These are phyloP conservation scores for Tricholauxania praeusta DNA, from an alignment of 2,888 invertebrate species.

Conservation along the genomic window DNA sequence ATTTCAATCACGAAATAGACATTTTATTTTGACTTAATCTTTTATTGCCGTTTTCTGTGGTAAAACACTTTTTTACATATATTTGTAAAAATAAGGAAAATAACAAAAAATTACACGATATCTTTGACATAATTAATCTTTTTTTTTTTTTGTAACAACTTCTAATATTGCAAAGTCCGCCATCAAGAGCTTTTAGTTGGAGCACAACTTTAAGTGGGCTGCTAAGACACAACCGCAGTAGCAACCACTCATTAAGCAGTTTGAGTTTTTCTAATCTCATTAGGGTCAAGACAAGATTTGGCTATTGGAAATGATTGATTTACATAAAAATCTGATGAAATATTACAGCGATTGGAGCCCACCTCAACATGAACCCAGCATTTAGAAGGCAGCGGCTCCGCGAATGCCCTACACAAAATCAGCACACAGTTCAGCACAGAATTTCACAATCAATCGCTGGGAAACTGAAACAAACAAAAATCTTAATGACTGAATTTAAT, in stretches of 20 bases:
- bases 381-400: too few species aligned
- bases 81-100: neutral
- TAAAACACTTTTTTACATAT: neutral
- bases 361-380: too few species aligned
- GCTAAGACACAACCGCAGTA: neutral
- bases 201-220: neutral
- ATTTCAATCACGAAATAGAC: slow-evolving; percentile 26
- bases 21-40: neutral
- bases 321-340: slow-evolving; percentile 10
- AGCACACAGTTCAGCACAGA: too few species aligned
- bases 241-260: slow-evolving; percentile 23
- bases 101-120: neutral
- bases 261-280: slow-evolving; percentile 26
- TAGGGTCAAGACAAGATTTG: slow-evolving; percentile 7
- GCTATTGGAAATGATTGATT: slow-evolving; percentile 11
- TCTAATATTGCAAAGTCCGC: neutral
- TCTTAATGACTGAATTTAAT: too few species aligned
- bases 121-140: slow-evolving; percentile 14
- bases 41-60: neutral
- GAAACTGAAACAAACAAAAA: too few species aligned
- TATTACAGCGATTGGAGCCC: too few species aligned
- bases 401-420: too few species aligned
- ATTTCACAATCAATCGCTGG: too few species aligned
- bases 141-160: neutral
- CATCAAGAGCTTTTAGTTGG: neutral